Base-by-base conservation (phyloP, 2,797 vertebrate species). In the Odontamblyopus rebecca region DNA sequence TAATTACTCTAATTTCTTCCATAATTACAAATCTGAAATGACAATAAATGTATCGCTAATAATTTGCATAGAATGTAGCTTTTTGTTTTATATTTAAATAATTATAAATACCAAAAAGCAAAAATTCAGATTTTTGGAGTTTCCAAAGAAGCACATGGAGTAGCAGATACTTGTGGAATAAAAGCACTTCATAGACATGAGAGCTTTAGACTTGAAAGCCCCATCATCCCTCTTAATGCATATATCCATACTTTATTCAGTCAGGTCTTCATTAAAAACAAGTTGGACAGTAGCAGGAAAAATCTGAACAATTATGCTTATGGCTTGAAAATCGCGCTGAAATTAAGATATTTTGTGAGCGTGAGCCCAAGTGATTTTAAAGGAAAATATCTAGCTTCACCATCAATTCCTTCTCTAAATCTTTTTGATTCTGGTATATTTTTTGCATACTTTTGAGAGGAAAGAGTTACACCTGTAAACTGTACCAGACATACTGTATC, bases 141-240 rank as follows among this genome's bases (percentile, higher is more conserved):
- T 16, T 66, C 44, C 66, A 70, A 76, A 72, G 72, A 65, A 68
- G 26, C 19, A 38, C 35, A 61, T 41, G 30, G 75, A 60, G 71
- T 75, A 71, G 79, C 30, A 77, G 73, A 79, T 77, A 85, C 65
- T 64, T 84, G 86, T 89, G 82, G 90, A 91, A 92, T 89, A 23
- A 23, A 23, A 23, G 23, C 23, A 23, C 23, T 23, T 23, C 23
- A 23, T 23, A 23, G 83, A 86, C 85, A 90, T 91, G 90, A 91
- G 88, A 89, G 88, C 84, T 90, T 93, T 91, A 90, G 82, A 89
- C 86, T 85, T 86, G 74, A 93, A 92, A 94, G 86, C 89, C 83
- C 88, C 85, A 90, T 92, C 91, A 93, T 90, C 88, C 84, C 81
- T 84, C 83, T 85, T 89, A 91, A 92, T 89, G 88, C 89, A 89